phyloP scores from a whole-genome alignment of 2,888 invertebrate species.

The Pseudococcus viburni region DNA sequence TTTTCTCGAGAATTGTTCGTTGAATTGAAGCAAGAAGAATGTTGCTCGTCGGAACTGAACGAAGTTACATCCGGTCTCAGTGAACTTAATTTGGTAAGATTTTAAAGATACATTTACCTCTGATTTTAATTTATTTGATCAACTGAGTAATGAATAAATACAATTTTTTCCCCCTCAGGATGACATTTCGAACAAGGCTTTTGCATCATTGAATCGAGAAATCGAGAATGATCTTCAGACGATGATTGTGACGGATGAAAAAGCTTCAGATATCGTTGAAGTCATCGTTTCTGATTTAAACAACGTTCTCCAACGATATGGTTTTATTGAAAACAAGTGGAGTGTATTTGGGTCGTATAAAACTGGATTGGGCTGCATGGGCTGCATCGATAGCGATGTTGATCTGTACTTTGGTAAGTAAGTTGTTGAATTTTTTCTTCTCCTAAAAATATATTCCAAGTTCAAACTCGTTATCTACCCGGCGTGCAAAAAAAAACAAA shows the following conservation, averaged over 20 bases:
- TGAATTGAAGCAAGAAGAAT: background rate
- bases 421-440: background rate
- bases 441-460: too few species aligned
- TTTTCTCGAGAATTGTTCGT: too few species aligned
- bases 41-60: background rate
- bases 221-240: too few species aligned
- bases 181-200: too few species aligned
- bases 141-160: too few species aligned
- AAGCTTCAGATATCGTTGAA: background rate
- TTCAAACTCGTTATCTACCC: too few species aligned
- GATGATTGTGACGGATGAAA: too few species aligned
- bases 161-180: too few species aligned
- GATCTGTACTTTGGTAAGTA: slow-evolving; percentile 50
- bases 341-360: background rate
- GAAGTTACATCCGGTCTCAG: background rate
- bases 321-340: background rate
- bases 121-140: too few species aligned
- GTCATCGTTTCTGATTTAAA: background rate
- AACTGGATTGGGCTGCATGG: background rate
- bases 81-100: background rate
- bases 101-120: background rate
- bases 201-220: too few species aligned
- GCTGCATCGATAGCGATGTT: slow-evolving; percentile 18
- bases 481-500: too few species aligned
- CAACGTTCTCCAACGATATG: background rate